Percentiles rank a stretch among this genome's conserved stretches.
phyloP scores from a whole-genome alignment of 2,888 invertebrate genomes.

The Epistrophe eligans region DNA sequence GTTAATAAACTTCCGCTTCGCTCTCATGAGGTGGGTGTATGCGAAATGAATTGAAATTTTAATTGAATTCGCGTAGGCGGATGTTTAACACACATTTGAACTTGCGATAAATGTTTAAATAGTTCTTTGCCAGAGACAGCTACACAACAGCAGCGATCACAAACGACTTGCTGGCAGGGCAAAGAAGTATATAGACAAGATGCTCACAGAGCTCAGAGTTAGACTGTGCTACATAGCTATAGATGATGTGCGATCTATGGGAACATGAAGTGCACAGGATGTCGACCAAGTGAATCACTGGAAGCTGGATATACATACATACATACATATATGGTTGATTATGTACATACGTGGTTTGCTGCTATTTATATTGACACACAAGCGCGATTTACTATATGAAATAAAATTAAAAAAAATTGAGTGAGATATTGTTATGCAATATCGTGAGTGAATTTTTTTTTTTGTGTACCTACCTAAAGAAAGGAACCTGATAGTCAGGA shows the following conservation, averaged over 20 bases:
- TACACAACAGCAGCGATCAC: conserved; percentile 26
- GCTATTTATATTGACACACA: conserved; percentile 49
- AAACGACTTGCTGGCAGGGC: conserved; percentile 17
- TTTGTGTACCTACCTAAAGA: background rate
- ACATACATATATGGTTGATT: conserved; percentile 29
- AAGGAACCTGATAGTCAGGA: background rate
- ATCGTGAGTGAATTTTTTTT: conserved; percentile 45
- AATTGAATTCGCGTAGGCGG: conserved; percentile 73
- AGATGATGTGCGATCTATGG: conserved; percentile 41
- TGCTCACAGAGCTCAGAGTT: background rate
- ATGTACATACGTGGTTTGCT: conserved; percentile 13
- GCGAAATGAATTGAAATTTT: conserved; percentile 76
- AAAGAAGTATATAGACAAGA: conserved; percentile 16
- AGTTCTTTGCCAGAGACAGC: conserved; percentile 66
- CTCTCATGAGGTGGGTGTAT: conserved; percentile 66
- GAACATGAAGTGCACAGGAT: conserved; percentile 56
- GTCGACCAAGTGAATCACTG: conserved; percentile 61
- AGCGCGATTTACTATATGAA: background rate
- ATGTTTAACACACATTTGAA: conserved; percentile 71
- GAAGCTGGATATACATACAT: conserved; percentile 15
- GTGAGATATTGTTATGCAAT: conserved; percentile 64
- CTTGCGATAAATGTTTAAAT: conserved; percentile 73
- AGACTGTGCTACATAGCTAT: background rate
- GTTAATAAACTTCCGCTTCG: conserved; percentile 69
- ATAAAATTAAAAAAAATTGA: conserved; percentile 41